phyloP scores from a whole-genome alignment of 2,888 invertebrate genomes.

The Pheosia gnoma region DNA sequence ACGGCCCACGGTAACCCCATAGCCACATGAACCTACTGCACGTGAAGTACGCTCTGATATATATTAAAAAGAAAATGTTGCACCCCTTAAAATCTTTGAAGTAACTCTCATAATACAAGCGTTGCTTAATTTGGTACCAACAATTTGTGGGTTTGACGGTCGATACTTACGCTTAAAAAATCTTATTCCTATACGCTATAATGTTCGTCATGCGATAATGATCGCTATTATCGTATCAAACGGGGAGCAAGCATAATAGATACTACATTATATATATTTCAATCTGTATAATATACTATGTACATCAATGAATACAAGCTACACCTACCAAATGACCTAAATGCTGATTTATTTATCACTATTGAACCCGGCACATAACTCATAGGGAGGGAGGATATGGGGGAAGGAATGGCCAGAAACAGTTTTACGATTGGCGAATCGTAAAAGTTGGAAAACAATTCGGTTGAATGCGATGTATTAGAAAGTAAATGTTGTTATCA shows the following conservation, averaged over 20 bases:
- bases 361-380: slow-evolving; percentile 53
- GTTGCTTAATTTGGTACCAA: no score
- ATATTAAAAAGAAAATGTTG: no score
- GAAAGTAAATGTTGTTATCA: slow-evolving; percentile 29
- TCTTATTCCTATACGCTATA: slow-evolving; percentile 16
- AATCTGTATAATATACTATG: slow-evolving; percentile 38
- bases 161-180: background rate
- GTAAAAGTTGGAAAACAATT: slow-evolving; percentile 61
- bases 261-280: slow-evolving; percentile 47
- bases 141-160: no score
- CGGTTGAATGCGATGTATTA: slow-evolving; percentile 44
- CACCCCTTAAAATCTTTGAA: no score
- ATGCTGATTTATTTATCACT: slow-evolving; percentile 63
- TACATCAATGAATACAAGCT: slow-evolving; percentile 47
- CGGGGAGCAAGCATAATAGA: slow-evolving; percentile 45
- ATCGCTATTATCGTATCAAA: slow-evolving; percentile 40
- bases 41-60: background rate
- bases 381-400: slow-evolving; percentile 41
- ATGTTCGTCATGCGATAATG: slow-evolving; percentile 29
- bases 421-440: slow-evolving; percentile 56
- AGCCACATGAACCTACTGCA: background rate
- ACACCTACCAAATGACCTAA: slow-evolving; percentile 58
- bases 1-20: background rate
- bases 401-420: slow-evolving; percentile 40
- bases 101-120: no score